These are phyloP conservation scores for Sylvietta virens DNA, from an alignment of 2,113 vertebrate genomes.

Conservation along the genomic window DNA sequence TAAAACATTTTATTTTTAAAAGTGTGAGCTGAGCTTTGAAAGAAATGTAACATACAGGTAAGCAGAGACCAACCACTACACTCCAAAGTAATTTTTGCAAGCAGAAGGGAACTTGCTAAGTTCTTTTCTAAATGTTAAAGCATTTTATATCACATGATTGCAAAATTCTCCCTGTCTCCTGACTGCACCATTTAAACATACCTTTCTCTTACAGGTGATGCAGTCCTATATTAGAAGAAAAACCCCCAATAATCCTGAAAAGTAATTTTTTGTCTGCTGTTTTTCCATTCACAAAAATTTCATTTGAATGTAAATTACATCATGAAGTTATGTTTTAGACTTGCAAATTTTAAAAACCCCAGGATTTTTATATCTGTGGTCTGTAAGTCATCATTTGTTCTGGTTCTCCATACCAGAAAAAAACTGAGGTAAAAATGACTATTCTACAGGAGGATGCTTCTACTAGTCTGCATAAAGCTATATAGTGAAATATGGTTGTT, in stretches of 20 bases:
- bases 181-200: background rate
- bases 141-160: background rate
- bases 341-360: background rate
- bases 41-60: background rate
- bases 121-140: background rate
- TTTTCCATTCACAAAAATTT: background rate
- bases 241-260: background rate
- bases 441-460: background rate
- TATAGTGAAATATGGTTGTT: accelerated
- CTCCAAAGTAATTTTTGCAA: background rate
- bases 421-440: background rate
- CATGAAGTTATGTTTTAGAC: background rate
- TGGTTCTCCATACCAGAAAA: background rate
- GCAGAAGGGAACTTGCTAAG: background rate
- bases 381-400: background rate
- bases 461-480: background rate
- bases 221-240: background rate
- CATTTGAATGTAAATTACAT: background rate
- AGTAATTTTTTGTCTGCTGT: background rate
- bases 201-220: background rate
- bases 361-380: background rate
- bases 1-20: background rate
- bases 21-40: background rate
- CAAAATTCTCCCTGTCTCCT: background rate
- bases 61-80: background rate